Percentiles rank a stretch among this genome's conserved stretches.
Conservation (phyloP, 1,140 invertebrate genomes). For the Stegodyphus mimosarum region DNA sequence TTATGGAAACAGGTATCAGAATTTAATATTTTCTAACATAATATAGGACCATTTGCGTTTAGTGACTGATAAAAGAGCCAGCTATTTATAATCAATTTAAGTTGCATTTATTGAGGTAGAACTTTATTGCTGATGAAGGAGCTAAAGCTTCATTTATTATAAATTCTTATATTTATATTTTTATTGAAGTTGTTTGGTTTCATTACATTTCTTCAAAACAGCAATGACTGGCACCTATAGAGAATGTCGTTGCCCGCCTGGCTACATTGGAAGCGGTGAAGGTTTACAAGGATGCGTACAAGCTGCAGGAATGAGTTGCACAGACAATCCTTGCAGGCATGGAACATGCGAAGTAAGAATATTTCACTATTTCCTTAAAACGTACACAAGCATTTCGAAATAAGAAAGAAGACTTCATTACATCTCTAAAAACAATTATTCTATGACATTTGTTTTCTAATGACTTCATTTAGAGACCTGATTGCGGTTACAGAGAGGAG, state of each 20-base stretch:
- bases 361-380: neutral
- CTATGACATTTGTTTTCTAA: neutral
- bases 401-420: neutral
- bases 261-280: conserved; percentile 83
- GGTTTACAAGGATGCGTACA: conserved; percentile 81
- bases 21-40: no score
- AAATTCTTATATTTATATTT: neutral
- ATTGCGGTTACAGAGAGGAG: neutral
- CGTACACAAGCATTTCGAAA: neutral
- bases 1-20: no score
- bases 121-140: no score
- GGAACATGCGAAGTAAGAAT: conserved; percentile 54
- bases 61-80: no score
- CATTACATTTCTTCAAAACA: neutral
- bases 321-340: conserved; percentile 54
- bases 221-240: conserved; percentile 34
- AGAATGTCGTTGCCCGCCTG: conserved; percentile 81
- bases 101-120: no score
- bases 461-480: neutral
- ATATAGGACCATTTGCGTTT: no score
- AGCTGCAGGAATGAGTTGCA: conserved; percentile 48
- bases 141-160: no score
- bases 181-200: neutral
- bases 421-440: neutral
- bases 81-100: no score